Conservation (phyloP, 2,113 vertebrate genomes). For the Vulpes lagopus region DNA sequence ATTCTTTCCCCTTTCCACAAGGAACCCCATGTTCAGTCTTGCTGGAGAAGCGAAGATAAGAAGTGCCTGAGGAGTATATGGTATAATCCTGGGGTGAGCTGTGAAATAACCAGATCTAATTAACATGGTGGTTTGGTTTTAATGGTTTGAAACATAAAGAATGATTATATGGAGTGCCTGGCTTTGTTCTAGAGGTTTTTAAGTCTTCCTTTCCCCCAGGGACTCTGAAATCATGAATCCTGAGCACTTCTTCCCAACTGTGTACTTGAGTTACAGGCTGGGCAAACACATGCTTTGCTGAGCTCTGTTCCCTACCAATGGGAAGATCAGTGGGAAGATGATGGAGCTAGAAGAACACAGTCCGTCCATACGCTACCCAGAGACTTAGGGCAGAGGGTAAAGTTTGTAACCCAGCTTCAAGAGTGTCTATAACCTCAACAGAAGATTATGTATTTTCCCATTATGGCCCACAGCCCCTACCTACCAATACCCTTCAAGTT, state of each 20-base stretch:
- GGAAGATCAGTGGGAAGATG: background rate
- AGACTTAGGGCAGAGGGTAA: background rate
- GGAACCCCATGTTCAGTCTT: background rate
- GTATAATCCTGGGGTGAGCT: background rate
- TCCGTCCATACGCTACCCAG: background rate
- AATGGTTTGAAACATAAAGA: background rate
- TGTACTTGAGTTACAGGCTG: background rate
- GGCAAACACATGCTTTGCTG: rapidly evolving
- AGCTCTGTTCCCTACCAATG: background rate
- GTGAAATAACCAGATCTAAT: background rate
- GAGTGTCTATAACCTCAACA: background rate
- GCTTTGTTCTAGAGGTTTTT: background rate
- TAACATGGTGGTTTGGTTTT: rapidly evolving
- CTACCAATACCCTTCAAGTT: background rate
- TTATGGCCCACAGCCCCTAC: rapidly evolving
- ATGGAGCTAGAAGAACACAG: rapidly evolving
- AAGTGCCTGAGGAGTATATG: rapidly evolving
- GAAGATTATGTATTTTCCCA: background rate
- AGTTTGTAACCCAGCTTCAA: background rate
- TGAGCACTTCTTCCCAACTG: background rate
- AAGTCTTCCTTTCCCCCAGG: background rate
- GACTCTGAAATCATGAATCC: background rate
- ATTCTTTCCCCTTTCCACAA: background rate
- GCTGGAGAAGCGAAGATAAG: background rate
- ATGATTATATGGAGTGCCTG: background rate